Evolutionary conservation across 2,113 vertebrate species (phyloP).

Genomic region (Toxotes jaculatrix): DNA sequence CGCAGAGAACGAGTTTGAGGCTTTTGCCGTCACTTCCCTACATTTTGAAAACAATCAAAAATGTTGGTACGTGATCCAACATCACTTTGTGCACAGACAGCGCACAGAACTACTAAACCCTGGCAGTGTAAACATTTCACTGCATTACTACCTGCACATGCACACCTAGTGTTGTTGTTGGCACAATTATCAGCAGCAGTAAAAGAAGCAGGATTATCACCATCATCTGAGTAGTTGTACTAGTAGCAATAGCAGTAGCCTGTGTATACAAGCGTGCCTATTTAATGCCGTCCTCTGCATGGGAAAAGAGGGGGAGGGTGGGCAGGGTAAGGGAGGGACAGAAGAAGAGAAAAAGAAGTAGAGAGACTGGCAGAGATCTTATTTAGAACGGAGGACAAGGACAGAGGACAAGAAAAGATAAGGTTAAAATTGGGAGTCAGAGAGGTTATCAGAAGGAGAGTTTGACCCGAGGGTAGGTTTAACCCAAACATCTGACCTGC

Average conservation of each 20-base stretch:
- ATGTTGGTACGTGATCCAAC: background rate
- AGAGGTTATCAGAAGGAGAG: constrained; percentile 50
- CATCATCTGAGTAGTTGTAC: too few species aligned
- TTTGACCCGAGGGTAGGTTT: constrained; percentile 48
- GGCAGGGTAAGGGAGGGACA: background rate
- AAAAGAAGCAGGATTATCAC: too few species aligned
- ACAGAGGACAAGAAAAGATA: constrained; percentile 2
- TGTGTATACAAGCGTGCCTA: background rate
- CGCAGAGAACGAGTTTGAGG: background rate
- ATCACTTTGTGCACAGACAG: background rate
- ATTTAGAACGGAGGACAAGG: background rate
- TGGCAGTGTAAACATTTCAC: too few species aligned
- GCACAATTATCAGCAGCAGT: too few species aligned
- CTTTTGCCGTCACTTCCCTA: background rate
- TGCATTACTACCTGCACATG: too few species aligned
- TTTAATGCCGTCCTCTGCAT: constrained; percentile 3
- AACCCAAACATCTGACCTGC: constrained; percentile 37
- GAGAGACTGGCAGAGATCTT: background rate
- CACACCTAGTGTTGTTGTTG: too few species aligned
- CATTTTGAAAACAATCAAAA: background rate
- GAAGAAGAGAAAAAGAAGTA: background rate
- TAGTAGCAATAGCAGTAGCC: background rate
- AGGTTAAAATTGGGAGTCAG: constrained; percentile 6
- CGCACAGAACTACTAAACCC: background rate
- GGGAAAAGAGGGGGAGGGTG: constrained; percentile 25